These are phyloP conservation scores for Brachirus orientalis DNA, from an alignment of 2,113 vertebrate genomes.

Conservation along the genomic window DNA sequence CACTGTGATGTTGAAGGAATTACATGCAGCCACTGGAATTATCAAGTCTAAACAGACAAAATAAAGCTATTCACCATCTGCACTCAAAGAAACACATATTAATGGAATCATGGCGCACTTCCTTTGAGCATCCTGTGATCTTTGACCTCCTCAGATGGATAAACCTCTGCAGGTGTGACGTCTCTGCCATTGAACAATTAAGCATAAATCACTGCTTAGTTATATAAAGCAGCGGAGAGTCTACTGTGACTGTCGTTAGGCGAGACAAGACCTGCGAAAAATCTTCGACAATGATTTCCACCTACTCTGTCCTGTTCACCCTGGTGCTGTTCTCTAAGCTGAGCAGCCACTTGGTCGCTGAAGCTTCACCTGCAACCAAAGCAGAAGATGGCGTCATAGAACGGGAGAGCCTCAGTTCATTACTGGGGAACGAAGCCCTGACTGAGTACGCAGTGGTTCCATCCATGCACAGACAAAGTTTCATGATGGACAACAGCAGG, in stretches of 20 bases:
- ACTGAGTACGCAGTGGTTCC: conserved; percentile 51
- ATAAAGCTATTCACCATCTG: conserved; percentile 29
- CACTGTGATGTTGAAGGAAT: conserved; percentile 18
- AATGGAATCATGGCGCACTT: conserved; percentile 9
- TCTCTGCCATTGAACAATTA: conserved; percentile 1
- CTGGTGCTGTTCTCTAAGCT: conserved; percentile 87
- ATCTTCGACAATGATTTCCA: conserved; percentile 76
- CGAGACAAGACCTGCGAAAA: conserved; percentile 2
- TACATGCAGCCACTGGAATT: conserved; percentile 21
- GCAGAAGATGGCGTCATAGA: conserved; percentile 77
- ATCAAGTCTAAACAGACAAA: conserved; percentile 35
- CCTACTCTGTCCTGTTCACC: conserved; percentile 78
- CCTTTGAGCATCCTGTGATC: conserved; percentile 13
- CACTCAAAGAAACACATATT: conserved; percentile 7
- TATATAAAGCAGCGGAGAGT: conserved; percentile 64
- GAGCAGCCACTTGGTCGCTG: conserved; percentile 73
- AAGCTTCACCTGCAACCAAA: conserved; percentile 80
- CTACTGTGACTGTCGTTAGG: neutral
- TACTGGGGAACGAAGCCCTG: conserved; percentile 72
- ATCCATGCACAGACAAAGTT: conserved; percentile 72
- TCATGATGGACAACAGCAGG: conserved; percentile 71
- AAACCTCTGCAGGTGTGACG: conserved; percentile 7
- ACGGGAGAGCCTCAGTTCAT: conserved; percentile 68
- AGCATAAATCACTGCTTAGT: neutral
- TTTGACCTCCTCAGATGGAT: conserved; percentile 8